Base-by-base conservation (phyloP, 2,113 vertebrate genomes). In the Grallaria varia region DNA sequence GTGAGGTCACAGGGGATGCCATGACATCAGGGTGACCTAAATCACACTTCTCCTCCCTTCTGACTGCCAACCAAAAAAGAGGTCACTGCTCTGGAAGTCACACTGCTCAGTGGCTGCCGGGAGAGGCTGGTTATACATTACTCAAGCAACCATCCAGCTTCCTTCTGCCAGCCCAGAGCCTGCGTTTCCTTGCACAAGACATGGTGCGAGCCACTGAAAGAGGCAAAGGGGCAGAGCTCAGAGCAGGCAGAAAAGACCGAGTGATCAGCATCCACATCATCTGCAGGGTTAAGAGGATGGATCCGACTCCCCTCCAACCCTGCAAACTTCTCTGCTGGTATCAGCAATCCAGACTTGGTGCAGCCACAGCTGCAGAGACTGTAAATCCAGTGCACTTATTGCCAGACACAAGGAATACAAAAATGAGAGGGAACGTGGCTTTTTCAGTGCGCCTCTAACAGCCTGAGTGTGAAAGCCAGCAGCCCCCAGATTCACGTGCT, bases 91-190 rank as follows among this genome's bases (percentile, higher is more conserved):
- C 89, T 85, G 85, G 75, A 89, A 96, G 91, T 63, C 69, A 87
- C 84, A 30, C 40, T 6, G 64, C 66, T 78, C 27, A 0, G 28
- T 7, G 62, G 85, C 85, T 67, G 75, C 50, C 0, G 37, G 76
- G 84, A 88, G 77, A 93, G 79, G 80, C 72, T 92, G 90, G 93
- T 97, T 96, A 96, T 42, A 89, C 87, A 96, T 96, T 97, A 96
- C 92, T 91, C 94, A 97, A 96, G 55, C 88, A 92, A 50, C 55
- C 82, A 85, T 72, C 45, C 81, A 73, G 58, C 80, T 96, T 94
- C 92, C 87, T 87, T 77, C 84, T 82, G 71, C 89, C 91, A 91
- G 94, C 18, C 27, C 4, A 12, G 9, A 77, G 73, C 16, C 56
- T 49, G 80, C 1, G 4, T 44, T 69, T 56, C 83, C 93, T 97